Evolutionary conservation across 2,888 invertebrate genomes (phyloP).

Genomic region (Papilio demoleus): DNA sequence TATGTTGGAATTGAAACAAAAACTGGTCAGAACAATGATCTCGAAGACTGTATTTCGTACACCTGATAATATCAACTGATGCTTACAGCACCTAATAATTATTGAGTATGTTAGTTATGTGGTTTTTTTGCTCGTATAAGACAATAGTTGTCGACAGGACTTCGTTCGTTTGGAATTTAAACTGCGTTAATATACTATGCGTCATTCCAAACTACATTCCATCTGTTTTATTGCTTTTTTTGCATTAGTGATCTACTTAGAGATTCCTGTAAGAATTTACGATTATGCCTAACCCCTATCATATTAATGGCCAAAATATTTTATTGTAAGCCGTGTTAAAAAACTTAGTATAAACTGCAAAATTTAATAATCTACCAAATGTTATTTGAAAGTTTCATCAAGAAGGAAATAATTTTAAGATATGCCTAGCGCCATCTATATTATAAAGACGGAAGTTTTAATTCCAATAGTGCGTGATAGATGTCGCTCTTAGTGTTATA

Average conservation of each 20-base stretch:
- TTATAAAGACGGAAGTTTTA: not conserved
- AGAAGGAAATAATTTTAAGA: not conserved
- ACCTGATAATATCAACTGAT: slow-evolving; percentile 23
- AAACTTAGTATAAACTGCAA: too few relatives aligned
- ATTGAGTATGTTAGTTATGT: not conserved
- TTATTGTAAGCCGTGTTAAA: not conserved
- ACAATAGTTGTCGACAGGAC: not conserved
- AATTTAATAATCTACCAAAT: not conserved
- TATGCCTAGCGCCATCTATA: slow-evolving; percentile 9
- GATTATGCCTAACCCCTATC: not conserved
- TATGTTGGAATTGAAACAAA: slow-evolving; percentile 37
- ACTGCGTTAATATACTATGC: not conserved
- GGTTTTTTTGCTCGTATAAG: not conserved
- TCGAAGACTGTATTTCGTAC: slow-evolving; percentile 13
- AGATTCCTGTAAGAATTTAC: not conserved
- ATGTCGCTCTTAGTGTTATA: not conserved
- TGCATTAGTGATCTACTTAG: not conserved
- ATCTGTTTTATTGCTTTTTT: not conserved
- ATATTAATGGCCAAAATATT: not conserved
- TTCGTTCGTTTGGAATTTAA: not conserved
- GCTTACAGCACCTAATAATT: slow-evolving; percentile 20
- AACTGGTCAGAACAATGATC: slow-evolving; percentile 22
- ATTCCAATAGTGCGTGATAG: not conserved
- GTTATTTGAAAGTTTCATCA: not conserved
- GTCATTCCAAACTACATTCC: not conserved